Evolutionary conservation across 1,140 invertebrate species (phyloP).

Genomic region (Tyrophagus putrescentiae): DNA sequence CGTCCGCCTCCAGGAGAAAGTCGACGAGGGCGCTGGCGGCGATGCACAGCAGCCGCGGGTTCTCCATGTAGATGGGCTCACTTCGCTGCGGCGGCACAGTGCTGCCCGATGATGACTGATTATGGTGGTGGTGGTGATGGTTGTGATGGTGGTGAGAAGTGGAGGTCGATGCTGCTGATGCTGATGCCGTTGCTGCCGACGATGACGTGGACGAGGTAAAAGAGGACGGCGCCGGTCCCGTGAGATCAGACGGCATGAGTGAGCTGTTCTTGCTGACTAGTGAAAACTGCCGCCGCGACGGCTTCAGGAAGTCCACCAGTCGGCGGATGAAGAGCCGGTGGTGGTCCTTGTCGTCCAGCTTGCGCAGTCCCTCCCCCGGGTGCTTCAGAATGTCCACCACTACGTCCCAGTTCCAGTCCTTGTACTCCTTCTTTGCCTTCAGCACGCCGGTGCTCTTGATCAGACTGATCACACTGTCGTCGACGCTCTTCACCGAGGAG

Average conservation of each 20-base stretch:
- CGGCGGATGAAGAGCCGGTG: conserved; percentile 61
- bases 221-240: no score
- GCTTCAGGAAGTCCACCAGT: conserved; percentile 69
- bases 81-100: not conserved
- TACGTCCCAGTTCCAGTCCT: conserved; percentile 68
- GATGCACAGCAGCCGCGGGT: conserved; percentile 46
- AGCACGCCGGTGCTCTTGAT: conserved; percentile 59
- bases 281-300: conserved; percentile 61
- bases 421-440: conserved; percentile 47
- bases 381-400: conserved; percentile 57
- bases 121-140: no score
- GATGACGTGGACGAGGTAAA: not conserved
- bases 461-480: conserved; percentile 42
- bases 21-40: conserved; percentile 61
- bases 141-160: not conserved
- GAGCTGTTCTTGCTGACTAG: conserved; percentile 45
- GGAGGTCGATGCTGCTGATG: not conserved
- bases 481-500: conserved; percentile 35
- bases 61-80: conserved; percentile 32
- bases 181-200: not conserved
- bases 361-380: conserved; percentile 39
- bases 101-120: no score
- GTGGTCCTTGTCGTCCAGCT: conserved; percentile 55
- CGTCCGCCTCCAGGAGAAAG: conserved; percentile 46
- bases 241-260: no score